phyloP scores from a whole-genome alignment of 2,797 vertebrate species.

The Scomberomorus guttatus region DNA sequence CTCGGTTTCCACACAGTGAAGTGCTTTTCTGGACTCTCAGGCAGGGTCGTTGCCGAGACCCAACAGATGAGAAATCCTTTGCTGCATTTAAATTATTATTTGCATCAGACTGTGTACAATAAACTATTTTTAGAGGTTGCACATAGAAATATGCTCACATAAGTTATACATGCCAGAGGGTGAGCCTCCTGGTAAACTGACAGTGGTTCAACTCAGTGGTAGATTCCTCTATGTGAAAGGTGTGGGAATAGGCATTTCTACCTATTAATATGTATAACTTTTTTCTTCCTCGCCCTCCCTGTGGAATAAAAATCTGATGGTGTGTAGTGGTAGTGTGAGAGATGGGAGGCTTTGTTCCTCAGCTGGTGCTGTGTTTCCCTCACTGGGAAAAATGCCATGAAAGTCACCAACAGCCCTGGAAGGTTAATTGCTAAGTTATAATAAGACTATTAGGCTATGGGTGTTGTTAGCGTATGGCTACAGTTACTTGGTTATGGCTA shows the following conservation, averaged over 20 bases:
- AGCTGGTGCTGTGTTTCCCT: conserved; percentile 28
- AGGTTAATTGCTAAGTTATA: conserved; percentile 73
- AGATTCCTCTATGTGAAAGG: conserved; percentile 36
- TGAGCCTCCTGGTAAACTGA: conserved; percentile 30
- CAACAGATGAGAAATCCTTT: conserved; percentile 15
- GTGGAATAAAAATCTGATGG: conserved; percentile 58
- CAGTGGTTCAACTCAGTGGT: conserved; percentile 9
- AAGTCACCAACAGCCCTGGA: conserved; percentile 60
- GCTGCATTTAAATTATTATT: conserved; percentile 20
- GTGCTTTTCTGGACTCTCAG: conserved; percentile 29
- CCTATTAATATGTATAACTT: conserved; percentile 74
- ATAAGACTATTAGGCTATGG: conserved; percentile 59
- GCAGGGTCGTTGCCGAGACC: conserved; percentile 5
- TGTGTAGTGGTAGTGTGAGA: conserved; percentile 20
- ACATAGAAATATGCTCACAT: conserved; percentile 17
- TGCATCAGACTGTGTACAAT: conserved; percentile 8
- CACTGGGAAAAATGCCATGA: conserved; percentile 44
- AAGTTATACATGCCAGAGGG: conserved; percentile 10
- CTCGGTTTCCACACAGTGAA: conserved; percentile 9
- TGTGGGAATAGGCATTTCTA: conserved; percentile 46
- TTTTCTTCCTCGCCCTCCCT: conserved; percentile 43
- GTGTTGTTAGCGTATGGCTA: conserved; percentile 32
- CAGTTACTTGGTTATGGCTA: conserved; percentile 25
- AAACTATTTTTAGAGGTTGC: conserved; percentile 32
- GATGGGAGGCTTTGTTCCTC: conserved; percentile 49